Conservation (phyloP, 2,888 invertebrate species). For the Archaeoteleia sp. region DNA sequence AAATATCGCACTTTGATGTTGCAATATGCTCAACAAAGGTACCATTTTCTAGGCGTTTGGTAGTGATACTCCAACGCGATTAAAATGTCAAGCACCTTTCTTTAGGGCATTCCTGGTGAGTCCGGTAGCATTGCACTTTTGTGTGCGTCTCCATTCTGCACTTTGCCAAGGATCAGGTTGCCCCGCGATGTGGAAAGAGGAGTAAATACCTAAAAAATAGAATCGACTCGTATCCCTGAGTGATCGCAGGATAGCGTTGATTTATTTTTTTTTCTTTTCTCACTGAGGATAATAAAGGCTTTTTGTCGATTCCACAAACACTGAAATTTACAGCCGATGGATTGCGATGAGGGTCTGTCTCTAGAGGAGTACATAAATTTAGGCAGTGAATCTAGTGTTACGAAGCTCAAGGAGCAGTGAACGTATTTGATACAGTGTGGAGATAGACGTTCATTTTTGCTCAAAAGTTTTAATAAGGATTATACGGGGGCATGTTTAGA, state of each 20-base stretch:
- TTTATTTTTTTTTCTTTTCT: slow-evolving; percentile 1
- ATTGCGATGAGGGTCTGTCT: slow-evolving; percentile 6
- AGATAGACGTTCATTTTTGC: too few species aligned
- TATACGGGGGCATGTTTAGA: too few species aligned
- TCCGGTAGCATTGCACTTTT: slow-evolving; percentile 11
- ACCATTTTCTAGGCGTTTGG: neutral
- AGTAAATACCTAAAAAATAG: slow-evolving; percentile 11
- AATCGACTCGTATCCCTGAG: too few species aligned
- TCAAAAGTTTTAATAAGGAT: too few species aligned
- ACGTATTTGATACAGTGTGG: too few species aligned
- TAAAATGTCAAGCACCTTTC: slow-evolving; percentile 14
- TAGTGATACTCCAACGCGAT: slow-evolving; percentile 2
- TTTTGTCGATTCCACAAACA: slow-evolving; percentile 12
- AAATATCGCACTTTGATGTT: neutral
- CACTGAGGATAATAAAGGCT: slow-evolving; percentile 1
- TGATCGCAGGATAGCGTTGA: slow-evolving; percentile 14
- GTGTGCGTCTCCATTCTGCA: neutral
- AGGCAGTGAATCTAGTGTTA: too few species aligned
- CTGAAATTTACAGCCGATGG: neutral
- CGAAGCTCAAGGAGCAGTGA: too few species aligned
- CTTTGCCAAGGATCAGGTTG: slow-evolving; percentile 8
- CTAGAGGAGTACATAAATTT: neutral
- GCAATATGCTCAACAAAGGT: neutral
- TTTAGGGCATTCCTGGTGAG: too few species aligned
- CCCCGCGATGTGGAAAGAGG: slow-evolving; percentile 1